Conservation (phyloP, 2,113 vertebrate species). For the Carollia perspicillata region DNA sequence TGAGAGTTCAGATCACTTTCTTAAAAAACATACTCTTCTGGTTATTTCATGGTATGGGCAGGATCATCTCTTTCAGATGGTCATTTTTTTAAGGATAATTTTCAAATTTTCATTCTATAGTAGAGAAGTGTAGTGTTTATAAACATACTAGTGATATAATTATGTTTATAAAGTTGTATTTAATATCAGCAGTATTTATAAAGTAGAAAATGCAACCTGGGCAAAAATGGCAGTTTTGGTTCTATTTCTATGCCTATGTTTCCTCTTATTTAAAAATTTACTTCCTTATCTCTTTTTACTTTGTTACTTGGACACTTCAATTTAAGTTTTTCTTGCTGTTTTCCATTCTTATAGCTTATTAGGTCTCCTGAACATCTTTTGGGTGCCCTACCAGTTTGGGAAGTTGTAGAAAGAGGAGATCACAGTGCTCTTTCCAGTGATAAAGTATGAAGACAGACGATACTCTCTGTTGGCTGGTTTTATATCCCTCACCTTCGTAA, state of each 20-base stretch:
- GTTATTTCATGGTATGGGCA: constrained; percentile 1
- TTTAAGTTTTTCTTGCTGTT: constrained; percentile 30
- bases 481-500: constrained; percentile 38
- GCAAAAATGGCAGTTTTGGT: neutral
- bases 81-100: neutral
- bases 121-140: neutral
- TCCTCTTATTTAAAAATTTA: neutral
- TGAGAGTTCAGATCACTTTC: constrained; percentile 20
- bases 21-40: neutral
- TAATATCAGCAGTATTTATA: neutral
- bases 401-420: constrained; percentile 60
- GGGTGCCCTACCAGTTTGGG: constrained; percentile 12
- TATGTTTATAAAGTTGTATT: neutral
- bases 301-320: neutral
- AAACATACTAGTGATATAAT: neutral
- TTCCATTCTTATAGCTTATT: constrained; percentile 10
- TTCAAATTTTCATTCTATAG: constrained; percentile 24
- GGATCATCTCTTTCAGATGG: neutral
- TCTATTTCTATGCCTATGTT: neutral
- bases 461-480: constrained; percentile 9
- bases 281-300: neutral
- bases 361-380: neutral
- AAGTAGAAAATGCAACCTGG: neutral
- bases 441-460: neutral
- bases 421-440: neutral